Evolutionary conservation across 2,797 vertebrate species (phyloP).

Genomic region (Anguilla pacifica): DNA sequence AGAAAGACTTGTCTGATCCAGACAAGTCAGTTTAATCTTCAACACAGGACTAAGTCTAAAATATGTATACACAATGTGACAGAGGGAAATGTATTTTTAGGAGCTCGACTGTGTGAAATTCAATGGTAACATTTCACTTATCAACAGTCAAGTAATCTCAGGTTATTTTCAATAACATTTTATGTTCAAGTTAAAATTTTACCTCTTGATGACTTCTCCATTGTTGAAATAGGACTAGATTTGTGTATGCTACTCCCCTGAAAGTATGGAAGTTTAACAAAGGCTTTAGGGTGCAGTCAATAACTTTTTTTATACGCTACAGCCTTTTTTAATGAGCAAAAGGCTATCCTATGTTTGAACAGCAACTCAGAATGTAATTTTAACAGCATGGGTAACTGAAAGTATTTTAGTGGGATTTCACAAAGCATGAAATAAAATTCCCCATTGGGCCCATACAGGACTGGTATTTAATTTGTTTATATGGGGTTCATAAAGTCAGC

Average conservation of each 20-base stretch:
- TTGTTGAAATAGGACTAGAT: background rate
- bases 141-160: background rate
- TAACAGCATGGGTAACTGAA: too few relatives aligned
- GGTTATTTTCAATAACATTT: conserved; percentile 1
- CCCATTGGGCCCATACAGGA: too few relatives aligned
- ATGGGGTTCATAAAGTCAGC: too few relatives aligned
- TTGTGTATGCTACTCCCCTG: background rate
- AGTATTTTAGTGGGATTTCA: too few relatives aligned
- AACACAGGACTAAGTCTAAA: background rate
- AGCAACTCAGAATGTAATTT: too few relatives aligned
- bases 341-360: too few relatives aligned
- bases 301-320: too few relatives aligned
- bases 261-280: too few relatives aligned
- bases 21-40: background rate
- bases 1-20: background rate
- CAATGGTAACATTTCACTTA: background rate
- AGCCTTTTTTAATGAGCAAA: too few relatives aligned
- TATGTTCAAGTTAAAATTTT: conserved; percentile 6
- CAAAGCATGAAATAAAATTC: too few relatives aligned
- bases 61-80: background rate
- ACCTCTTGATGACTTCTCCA: background rate
- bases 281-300: too few relatives aligned
- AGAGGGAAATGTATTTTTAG: background rate
- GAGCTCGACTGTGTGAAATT: background rate
- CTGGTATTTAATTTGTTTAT: too few relatives aligned